Conservation (phyloP, 2,113 vertebrate species). For the Ptychochromis oligacanthus region DNA sequence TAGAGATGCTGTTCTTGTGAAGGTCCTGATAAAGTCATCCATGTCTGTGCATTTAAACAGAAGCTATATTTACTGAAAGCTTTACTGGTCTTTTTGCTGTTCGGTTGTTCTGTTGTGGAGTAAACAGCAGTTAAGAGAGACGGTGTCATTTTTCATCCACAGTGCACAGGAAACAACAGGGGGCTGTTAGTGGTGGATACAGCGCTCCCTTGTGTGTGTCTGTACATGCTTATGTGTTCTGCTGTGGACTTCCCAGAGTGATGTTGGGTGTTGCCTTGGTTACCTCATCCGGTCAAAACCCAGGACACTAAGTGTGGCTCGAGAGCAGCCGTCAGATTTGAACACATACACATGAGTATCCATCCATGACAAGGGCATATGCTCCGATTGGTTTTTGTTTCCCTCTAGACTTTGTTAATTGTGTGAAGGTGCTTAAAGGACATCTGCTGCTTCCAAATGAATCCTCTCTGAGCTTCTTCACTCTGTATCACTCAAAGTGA, state of each 20-base stretch:
- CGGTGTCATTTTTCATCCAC: not conserved
- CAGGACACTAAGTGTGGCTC: not conserved
- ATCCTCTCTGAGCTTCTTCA: not conserved
- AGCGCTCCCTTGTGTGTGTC: not conserved
- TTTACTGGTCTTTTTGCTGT: not conserved
- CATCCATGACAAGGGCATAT: constrained; percentile 45
- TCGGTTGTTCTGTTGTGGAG: not conserved
- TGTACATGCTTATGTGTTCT: constrained; percentile 16
- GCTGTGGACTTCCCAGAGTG: constrained; percentile 31
- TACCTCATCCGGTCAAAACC: constrained; percentile 54
- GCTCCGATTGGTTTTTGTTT: constrained; percentile 23
- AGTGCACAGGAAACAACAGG: constrained; percentile 7
- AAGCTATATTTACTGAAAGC: not conserved
- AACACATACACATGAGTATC: constrained; percentile 8
- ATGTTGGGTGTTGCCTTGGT: constrained; percentile 60
- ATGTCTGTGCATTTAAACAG: not conserved
- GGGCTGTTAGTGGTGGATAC: not conserved
- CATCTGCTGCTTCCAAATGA: constrained; percentile 44
- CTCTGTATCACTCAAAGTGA: not conserved
- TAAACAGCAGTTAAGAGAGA: not conserved
- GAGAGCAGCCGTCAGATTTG: not conserved
- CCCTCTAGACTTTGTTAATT: constrained; percentile 47
- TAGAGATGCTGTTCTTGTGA: not conserved
- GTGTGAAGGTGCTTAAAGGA: constrained; percentile 33
- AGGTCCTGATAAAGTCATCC: not conserved